These are phyloP conservation scores for Yasuhikotakia modesta DNA, from an alignment of 2,797 vertebrate genomes.

Conservation along the genomic window DNA sequence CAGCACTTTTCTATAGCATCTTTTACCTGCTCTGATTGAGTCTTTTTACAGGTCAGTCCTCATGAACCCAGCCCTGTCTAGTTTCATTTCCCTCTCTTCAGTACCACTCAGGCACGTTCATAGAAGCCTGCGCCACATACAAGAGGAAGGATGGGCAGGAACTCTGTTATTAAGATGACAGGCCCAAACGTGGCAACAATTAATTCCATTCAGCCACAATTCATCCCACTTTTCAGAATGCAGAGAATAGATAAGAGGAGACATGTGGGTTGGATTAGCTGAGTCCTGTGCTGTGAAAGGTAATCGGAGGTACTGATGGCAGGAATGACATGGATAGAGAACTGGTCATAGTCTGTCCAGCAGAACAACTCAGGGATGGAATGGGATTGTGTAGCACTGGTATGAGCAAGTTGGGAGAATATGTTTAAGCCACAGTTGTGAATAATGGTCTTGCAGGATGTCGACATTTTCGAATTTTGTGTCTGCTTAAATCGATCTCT, in stretches of 20 bases:
- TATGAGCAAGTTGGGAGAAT: background rate
- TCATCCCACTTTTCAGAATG: conserved; percentile 51
- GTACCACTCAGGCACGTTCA: conserved; percentile 46
- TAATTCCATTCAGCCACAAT: conserved; percentile 62
- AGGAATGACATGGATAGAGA: conserved; percentile 40
- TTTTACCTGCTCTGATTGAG: conserved; percentile 62
- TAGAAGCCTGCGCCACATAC: conserved; percentile 19
- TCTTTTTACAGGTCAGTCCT: conserved; percentile 64
- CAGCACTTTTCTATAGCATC: conserved; percentile 41
- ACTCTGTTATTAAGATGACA: conserved; percentile 62
- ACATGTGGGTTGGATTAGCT: conserved; percentile 50
- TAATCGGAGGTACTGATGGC: conserved; percentile 36
- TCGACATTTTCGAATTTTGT: too few relatives aligned
- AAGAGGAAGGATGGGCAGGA: conserved; percentile 48
- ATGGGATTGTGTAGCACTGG: background rate
- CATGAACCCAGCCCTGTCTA: conserved; percentile 60
- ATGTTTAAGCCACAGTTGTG: background rate
- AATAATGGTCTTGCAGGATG: too few relatives aligned
- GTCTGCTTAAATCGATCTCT: background rate
- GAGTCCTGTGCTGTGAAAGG: conserved; percentile 18
- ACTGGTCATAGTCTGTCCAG: conserved; percentile 20
- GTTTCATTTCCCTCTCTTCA: conserved; percentile 57
- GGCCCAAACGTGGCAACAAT: conserved; percentile 60
- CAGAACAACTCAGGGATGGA: conserved; percentile 30
- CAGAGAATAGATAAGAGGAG: conserved; percentile 54